Evolutionary conservation across 2,113 vertebrate genomes (phyloP).

Genomic region (Elephas maximus): DNA sequence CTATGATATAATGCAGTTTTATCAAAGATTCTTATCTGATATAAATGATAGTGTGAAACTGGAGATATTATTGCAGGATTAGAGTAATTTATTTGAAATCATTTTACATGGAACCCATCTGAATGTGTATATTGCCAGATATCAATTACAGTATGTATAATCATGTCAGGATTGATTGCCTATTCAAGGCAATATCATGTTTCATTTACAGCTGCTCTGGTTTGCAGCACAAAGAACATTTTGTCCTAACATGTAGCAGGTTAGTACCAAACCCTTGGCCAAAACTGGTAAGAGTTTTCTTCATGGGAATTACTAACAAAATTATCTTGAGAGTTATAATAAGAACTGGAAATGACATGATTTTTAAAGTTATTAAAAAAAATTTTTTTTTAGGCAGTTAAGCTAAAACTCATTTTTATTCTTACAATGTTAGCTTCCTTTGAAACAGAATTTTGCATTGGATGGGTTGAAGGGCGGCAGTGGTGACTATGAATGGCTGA

Average conservation of each 20-base stretch:
- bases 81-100: neutral
- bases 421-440: neutral
- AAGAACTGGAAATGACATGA: constrained; percentile 6
- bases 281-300: neutral
- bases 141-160: neutral
- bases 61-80: neutral
- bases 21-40: neutral
- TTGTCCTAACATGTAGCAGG: neutral
- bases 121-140: neutral
- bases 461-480: neutral
- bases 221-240: neutral
- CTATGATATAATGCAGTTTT: neutral
- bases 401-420: neutral
- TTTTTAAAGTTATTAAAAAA: neutral
- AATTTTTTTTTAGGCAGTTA: neutral
- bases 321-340: neutral
- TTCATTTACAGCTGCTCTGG: neutral
- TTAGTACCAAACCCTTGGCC: neutral
- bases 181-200: neutral
- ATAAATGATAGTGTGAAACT: neutral
- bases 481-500: neutral
- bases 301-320: neutral
- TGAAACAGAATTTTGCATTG: neutral
- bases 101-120: neutral
- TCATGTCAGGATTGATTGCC: neutral